phyloP scores from a whole-genome alignment of 2,113 vertebrate species.

The Gallinago undulata region DNA sequence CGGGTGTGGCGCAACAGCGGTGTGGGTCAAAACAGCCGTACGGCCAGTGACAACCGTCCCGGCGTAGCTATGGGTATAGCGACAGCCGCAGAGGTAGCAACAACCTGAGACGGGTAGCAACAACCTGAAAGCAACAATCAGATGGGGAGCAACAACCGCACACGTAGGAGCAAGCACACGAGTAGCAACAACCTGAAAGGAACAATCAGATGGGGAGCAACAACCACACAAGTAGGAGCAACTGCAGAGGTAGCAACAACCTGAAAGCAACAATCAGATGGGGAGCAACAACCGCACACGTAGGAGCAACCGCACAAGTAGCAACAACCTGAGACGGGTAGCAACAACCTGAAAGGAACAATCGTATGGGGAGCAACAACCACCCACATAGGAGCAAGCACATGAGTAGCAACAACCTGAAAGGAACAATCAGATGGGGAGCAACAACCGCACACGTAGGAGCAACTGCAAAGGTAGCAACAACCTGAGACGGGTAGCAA shows the following conservation, averaged over 20 bases:
- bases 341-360: no score
- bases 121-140: no score
- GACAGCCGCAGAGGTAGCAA: not conserved
- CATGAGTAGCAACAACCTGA: not conserved
- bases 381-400: no score
- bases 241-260: rapidly evolving
- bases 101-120: no score
- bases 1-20: rapidly evolving
- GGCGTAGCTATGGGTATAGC: rapidly evolving
- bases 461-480: rapidly evolving
- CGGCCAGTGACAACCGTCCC: rapidly evolving
- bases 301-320: no score
- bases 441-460: not conserved
- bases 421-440: not conserved
- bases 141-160: not conserved
- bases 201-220: not conserved
- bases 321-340: no score
- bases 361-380: not conserved
- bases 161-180: no score
- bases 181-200: not conserved
- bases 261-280: not conserved
- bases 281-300: not conserved
- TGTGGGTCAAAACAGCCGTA: not conserved
- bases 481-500: no score
- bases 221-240: no score